Evolutionary conservation across 2,888 invertebrate genomes (phyloP).

Genomic region (Linhomoeus sp.): DNA sequence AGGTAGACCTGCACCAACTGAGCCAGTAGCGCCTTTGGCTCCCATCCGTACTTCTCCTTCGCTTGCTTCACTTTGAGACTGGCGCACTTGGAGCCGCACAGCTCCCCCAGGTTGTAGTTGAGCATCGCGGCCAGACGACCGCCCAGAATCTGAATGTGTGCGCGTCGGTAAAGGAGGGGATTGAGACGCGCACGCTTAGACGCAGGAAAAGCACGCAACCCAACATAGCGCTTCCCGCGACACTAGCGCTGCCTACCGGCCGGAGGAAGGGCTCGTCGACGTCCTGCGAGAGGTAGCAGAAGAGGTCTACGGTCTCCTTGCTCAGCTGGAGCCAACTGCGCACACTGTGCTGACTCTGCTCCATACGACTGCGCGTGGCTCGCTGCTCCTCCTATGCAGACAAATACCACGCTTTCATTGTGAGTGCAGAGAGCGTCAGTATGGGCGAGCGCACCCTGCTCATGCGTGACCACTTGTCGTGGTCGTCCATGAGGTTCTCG

Average conservation of each 20-base stretch:
- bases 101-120: constrained; percentile 86
- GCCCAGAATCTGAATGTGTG: constrained; percentile 58
- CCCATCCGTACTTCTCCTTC: constrained; percentile 90
- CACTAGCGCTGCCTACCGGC: constrained; percentile 33
- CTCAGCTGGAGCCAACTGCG: constrained; percentile 70
- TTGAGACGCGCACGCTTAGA: too few relatives aligned
- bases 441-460: constrained; percentile 30
- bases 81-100: constrained; percentile 47
- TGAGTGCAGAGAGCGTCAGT: too few relatives aligned
- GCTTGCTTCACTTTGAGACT: constrained; percentile 41
- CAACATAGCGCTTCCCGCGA: too few relatives aligned
- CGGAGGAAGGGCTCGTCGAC: constrained; percentile 84
- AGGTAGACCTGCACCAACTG: constrained; percentile 89
- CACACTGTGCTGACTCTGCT: constrained; percentile 65
- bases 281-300: constrained; percentile 72
- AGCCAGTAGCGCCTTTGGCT: constrained; percentile 68
- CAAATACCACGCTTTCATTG: not conserved
- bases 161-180: too few relatives aligned
- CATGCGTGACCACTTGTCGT: constrained; percentile 45
- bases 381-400: constrained; percentile 21
- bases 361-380: constrained; percentile 34
- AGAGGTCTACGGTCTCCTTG: constrained; percentile 90
- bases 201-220: too few relatives aligned
- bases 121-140: constrained; percentile 90
- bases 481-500: constrained; percentile 58